Evolutionary conservation across 2,797 vertebrate genomes (phyloP).

Genomic region (Bovichtus variegatus): DNA sequence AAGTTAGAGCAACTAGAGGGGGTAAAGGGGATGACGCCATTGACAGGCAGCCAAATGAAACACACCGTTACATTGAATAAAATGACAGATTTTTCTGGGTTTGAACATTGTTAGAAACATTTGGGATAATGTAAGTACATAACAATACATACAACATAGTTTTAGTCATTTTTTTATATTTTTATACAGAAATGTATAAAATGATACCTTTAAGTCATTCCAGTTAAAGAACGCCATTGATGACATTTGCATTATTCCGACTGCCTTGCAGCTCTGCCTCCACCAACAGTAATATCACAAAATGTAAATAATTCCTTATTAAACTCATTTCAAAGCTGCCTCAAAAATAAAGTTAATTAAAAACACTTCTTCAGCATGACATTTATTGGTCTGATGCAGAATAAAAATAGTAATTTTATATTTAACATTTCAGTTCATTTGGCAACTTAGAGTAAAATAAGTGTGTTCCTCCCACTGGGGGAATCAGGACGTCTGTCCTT

Average conservation of each 20-base stretch:
- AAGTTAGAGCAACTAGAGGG: no score
- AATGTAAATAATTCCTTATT: not conserved
- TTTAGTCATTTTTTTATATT: no score
- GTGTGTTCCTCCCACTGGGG: not conserved
- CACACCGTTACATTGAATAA: no score
- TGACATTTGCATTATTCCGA: not conserved
- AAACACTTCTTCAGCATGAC: not conserved
- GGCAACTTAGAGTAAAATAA: not conserved
- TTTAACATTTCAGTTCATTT: constrained; percentile 1
- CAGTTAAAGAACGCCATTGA: not conserved
- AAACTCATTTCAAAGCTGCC: not conserved
- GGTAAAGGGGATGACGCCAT: no score
- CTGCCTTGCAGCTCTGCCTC: not conserved
- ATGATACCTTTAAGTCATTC: not conserved
- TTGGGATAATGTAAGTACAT: no score
- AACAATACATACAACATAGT: no score
- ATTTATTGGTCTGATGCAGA: not conserved
- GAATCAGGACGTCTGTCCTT: not conserved
- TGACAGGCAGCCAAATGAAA: no score
- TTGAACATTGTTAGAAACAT: no score
- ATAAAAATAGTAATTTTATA: not conserved
- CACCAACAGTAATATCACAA: not conserved
- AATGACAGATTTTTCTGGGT: no score
- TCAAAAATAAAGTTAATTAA: not conserved
- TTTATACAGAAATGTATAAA: no score